Percentiles rank a stretch among this genome's conserved stretches.
phyloP scores from a whole-genome alignment of 2,888 invertebrate genomes.

The Eristalis tenax region DNA sequence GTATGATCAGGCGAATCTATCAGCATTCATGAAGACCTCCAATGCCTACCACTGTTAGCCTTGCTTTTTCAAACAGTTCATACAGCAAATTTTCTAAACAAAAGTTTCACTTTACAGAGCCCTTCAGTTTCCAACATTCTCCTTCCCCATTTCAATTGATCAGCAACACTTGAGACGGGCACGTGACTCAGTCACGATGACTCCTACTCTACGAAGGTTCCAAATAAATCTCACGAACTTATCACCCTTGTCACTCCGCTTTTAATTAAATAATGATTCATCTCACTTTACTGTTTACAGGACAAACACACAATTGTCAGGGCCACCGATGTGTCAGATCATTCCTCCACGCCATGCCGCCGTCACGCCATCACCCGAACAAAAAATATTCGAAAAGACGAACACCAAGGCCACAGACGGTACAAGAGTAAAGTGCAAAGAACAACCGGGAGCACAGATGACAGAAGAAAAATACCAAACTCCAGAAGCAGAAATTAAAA shows the following conservation, averaged over 20 bases:
- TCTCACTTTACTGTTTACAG: slow-evolving; percentile 57
- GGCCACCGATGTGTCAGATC: slow-evolving; percentile 36
- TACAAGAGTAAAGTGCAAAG: slow-evolving; percentile 53
- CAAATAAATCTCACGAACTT: slow-evolving; percentile 35
- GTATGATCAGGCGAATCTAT: too few relatives aligned
- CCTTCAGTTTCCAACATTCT: too few relatives aligned
- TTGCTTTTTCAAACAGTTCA: too few relatives aligned
- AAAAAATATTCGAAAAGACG: slow-evolving; percentile 25
- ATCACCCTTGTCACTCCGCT: slow-evolving; percentile 32
- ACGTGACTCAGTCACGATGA: too few relatives aligned
- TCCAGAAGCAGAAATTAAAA: slow-evolving; percentile 67
- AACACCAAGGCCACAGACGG: slow-evolving; percentile 31
- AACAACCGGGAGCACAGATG: slow-evolving; percentile 51
- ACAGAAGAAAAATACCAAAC: slow-evolving; percentile 49
- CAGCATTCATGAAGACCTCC: too few relatives aligned
- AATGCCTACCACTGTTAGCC: too few relatives aligned
- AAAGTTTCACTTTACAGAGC: too few relatives aligned
- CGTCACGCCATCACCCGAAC: slow-evolving; percentile 13
- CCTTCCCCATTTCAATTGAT: too few relatives aligned
- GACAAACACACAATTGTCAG: slow-evolving; percentile 48
- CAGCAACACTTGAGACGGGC: neutral
- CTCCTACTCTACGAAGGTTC: neutral
- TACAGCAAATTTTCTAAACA: too few relatives aligned
- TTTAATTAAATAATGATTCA: slow-evolving; percentile 68
- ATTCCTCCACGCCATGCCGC: slow-evolving; percentile 3